phyloP scores from a whole-genome alignment of 2,797 vertebrate species.

The Oreochromis grahami region DNA sequence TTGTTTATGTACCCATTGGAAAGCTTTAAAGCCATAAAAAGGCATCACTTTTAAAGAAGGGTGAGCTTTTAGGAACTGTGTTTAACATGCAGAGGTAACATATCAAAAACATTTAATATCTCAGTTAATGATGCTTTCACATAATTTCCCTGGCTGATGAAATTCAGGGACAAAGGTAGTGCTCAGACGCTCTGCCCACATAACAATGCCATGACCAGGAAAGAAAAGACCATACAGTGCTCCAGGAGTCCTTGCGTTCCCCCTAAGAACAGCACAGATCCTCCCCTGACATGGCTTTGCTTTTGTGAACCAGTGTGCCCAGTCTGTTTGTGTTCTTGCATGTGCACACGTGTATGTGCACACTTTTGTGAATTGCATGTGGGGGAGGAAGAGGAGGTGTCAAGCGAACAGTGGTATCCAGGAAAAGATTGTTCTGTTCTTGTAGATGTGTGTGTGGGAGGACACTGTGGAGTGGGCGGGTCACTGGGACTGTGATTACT shows the following conservation, averaged over 20 bases:
- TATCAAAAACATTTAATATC: neutral
- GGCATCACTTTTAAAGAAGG: neutral
- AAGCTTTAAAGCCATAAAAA: neutral
- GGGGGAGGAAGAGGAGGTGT: slow-evolving; percentile 54
- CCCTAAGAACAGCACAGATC: slow-evolving; percentile 22
- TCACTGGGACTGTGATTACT: slow-evolving; percentile 62
- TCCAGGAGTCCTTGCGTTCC: slow-evolving; percentile 14
- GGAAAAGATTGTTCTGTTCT: slow-evolving; percentile 62
- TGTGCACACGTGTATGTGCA: slow-evolving; percentile 2
- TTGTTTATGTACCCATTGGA: neutral
- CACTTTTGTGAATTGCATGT: slow-evolving; percentile 38
- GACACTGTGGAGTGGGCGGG: slow-evolving; percentile 59
- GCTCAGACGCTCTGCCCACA: slow-evolving; percentile 29
- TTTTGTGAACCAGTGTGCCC: neutral
- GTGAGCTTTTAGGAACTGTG: neutral
- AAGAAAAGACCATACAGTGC: slow-evolving; percentile 31
- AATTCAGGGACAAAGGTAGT: slow-evolving; percentile 11
- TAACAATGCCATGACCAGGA: slow-evolving; percentile 44
- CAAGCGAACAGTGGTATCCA: slow-evolving; percentile 50
- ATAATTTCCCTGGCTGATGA: slow-evolving; percentile 4
- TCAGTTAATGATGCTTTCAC: slow-evolving; percentile 18
- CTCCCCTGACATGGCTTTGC: slow-evolving; percentile 5
- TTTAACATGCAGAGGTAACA: neutral
- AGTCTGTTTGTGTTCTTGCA: slow-evolving; percentile 27
- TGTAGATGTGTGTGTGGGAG: slow-evolving; percentile 61